Conservation (phyloP, 2,888 invertebrate species). For the Polydrusus tereticollis region DNA sequence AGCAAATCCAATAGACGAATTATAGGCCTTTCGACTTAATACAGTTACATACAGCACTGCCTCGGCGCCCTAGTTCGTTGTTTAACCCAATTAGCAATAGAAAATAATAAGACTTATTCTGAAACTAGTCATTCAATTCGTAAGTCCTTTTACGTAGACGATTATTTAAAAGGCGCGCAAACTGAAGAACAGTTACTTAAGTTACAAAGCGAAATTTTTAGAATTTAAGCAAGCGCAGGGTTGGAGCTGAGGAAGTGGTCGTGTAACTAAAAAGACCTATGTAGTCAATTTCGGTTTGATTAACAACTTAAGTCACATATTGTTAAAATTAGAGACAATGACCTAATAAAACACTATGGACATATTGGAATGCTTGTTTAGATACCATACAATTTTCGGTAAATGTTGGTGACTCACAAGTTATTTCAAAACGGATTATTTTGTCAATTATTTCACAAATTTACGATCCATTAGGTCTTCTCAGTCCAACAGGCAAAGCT, state of each 20-base stretch:
- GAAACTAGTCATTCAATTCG: slow-evolving; percentile 32
- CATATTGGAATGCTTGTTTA: slow-evolving; percentile 19
- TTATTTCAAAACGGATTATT: slow-evolving; percentile 31
- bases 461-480: no score
- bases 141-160: slow-evolving; percentile 47
- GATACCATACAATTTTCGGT: slow-evolving; percentile 29
- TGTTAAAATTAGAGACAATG: slow-evolving; percentile 35
- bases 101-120: slow-evolving; percentile 27
- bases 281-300: slow-evolving; percentile 24
- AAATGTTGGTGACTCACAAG: slow-evolving; percentile 8
- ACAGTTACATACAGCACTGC: slow-evolving; percentile 30
- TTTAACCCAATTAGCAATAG: slow-evolving; percentile 33
- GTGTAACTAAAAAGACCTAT: slow-evolving; percentile 30
- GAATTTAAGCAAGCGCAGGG: slow-evolving; percentile 34
- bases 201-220: slow-evolving; percentile 38
- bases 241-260: slow-evolving; percentile 47
- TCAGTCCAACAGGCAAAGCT: slow-evolving; percentile 18
- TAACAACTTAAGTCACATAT: slow-evolving; percentile 17
- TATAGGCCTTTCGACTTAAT: slow-evolving; percentile 18
- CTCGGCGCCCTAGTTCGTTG: slow-evolving; percentile 44
- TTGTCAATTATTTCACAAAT: slow-evolving; percentile 41
- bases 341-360: slow-evolving; percentile 41
- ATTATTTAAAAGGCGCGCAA: slow-evolving; percentile 40
- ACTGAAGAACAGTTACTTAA: slow-evolving; percentile 26
- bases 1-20: background rate